Percentiles rank a stretch among this genome's conserved stretches.
These are phyloP conservation scores for Dexiosoma caninum DNA, from an alignment of 2,888 invertebrate genomes.

Conservation along the genomic window DNA sequence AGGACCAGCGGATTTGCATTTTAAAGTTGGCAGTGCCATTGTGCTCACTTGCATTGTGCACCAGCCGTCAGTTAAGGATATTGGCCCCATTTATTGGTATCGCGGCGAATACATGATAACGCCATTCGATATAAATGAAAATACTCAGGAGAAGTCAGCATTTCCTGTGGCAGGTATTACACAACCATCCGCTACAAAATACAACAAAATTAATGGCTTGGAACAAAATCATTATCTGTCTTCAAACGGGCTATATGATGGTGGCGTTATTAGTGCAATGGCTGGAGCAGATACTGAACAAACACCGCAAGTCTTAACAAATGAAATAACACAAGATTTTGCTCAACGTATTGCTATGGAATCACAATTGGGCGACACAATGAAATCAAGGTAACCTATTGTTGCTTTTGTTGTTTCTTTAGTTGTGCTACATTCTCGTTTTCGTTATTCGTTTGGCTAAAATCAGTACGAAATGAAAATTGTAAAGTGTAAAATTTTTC, in stretches of 20 bases:
- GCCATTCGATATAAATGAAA: conserved; percentile 71
- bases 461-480: background rate
- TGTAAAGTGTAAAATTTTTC: no score
- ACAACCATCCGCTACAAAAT: background rate
- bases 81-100: conserved; percentile 86
- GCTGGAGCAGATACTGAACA: conserved; percentile 27
- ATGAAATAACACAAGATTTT: conserved; percentile 73
- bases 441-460: background rate
- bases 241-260: background rate
- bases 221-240: conserved; percentile 25
- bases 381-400: conserved; percentile 81
- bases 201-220: conserved; percentile 47
- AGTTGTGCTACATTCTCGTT: background rate
- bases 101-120: conserved; percentile 79
- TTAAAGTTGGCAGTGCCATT: conserved; percentile 86
- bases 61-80: conserved; percentile 82
- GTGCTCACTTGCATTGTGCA: conserved; percentile 85
- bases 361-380: conserved; percentile 81
- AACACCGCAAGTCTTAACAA: conserved; percentile 62
- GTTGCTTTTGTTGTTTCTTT: background rate
- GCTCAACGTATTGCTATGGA: conserved; percentile 76
- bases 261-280: background rate
- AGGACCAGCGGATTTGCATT: conserved; percentile 84
- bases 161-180: conserved; percentile 8
- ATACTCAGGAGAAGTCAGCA: conserved; percentile 30